phyloP scores from a whole-genome alignment of 2,888 invertebrate species.

The Hydrotaea diabolus region DNA sequence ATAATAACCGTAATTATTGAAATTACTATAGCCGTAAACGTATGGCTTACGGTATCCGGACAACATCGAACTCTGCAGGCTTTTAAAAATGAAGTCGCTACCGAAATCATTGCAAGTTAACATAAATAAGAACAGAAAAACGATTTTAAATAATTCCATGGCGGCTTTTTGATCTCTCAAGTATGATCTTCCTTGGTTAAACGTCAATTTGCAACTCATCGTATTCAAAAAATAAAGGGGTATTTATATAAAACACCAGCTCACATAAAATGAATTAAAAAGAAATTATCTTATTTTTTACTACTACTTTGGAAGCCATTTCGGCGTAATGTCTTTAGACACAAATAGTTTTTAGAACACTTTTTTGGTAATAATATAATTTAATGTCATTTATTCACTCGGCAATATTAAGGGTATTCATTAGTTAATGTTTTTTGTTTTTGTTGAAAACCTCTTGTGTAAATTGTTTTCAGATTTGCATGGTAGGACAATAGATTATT shows the following conservation, averaged over 20 bases:
- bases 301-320: not conserved
- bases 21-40: slow-evolving; percentile 11
- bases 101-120: slow-evolving; percentile 43
- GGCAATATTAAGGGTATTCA: not conserved
- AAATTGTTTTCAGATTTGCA: too few species aligned
- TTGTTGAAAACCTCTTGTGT: too few species aligned
- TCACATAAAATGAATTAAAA: not conserved
- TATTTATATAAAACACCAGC: slow-evolving; percentile 52
- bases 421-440: too few species aligned
- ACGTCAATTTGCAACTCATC: slow-evolving; percentile 36
- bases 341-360: not conserved
- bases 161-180: not conserved
- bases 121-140: slow-evolving; percentile 23
- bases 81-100: slow-evolving; percentile 37
- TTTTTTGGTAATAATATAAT: not conserved
- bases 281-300: slow-evolving; percentile 37
- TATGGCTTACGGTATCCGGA: not conserved
- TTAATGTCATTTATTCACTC: slow-evolving; percentile 32
- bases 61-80: slow-evolving; percentile 27
- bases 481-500: too few species aligned
- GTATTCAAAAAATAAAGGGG: slow-evolving; percentile 14
- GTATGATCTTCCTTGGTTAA: slow-evolving; percentile 29
- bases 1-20: slow-evolving; percentile 38
- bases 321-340: not conserved
- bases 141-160: slow-evolving; percentile 46